Evolutionary conservation across 1,140 invertebrate species (phyloP).

Genomic region (Platorchestia sp.): DNA sequence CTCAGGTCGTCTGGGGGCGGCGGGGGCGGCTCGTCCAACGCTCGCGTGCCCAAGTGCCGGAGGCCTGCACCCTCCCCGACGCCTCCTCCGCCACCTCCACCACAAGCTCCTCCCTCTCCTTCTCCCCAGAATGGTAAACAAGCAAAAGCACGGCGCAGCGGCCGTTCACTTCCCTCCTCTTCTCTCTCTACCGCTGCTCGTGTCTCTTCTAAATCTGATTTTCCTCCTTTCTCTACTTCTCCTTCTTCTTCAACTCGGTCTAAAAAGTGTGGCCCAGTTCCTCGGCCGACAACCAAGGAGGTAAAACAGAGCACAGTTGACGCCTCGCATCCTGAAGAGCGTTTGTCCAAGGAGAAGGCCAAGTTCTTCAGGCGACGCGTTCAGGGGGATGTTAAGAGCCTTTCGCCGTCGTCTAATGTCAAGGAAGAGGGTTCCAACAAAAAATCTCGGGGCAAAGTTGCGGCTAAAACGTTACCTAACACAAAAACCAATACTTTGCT

Average conservation of each 20-base stretch:
- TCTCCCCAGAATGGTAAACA: slow-evolving; percentile 24
- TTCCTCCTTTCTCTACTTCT: slow-evolving; percentile 27
- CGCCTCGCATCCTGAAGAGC: slow-evolving; percentile 73
- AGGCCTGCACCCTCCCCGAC: slow-evolving; percentile 3
- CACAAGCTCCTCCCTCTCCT: slow-evolving; percentile 15
- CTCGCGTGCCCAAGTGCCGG: neutral
- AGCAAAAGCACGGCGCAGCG: slow-evolving; percentile 41
- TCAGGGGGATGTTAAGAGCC: slow-evolving; percentile 70
- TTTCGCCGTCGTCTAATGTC: neutral
- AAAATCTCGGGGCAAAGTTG: neutral
- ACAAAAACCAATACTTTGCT: neutral
- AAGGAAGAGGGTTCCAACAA: neutral
- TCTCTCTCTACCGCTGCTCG: neutral
- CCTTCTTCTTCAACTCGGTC: slow-evolving; percentile 19
- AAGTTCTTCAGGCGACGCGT: slow-evolving; percentile 86
- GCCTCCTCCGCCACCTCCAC: neutral
- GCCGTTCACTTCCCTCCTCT: slow-evolving; percentile 15
- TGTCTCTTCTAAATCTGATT: neutral
- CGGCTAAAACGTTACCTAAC: neutral
- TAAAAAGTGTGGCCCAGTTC: slow-evolving; percentile 55
- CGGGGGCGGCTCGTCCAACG: neutral
- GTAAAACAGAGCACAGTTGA: slow-evolving; percentile 19
- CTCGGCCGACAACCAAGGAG: slow-evolving; percentile 54
- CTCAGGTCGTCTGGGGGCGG: slow-evolving; percentile 14
- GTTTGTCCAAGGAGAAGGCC: slow-evolving; percentile 87